Percentiles rank a stretch among this genome's conserved stretches.
These are phyloP conservation scores for Caenorhabditis imperialis DNA, from an alignment of 2,888 invertebrate species.

Conservation along the genomic window DNA sequence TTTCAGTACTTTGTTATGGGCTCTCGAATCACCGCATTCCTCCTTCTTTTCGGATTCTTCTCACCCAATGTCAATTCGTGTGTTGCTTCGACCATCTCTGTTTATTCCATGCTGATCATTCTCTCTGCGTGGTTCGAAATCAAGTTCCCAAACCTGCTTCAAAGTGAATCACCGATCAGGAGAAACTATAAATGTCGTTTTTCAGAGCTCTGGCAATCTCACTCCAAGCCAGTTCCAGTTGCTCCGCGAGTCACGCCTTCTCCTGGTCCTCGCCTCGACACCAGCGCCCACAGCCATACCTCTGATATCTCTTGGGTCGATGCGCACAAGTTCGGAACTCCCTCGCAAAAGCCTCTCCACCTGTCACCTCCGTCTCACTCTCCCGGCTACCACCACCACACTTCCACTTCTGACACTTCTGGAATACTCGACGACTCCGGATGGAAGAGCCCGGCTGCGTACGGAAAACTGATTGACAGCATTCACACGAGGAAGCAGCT, in stretches of 20 bases:
- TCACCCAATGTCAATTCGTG: neutral
- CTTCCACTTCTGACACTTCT: conserved; percentile 26
- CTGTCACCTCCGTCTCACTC: conserved; percentile 16
- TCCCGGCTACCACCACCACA: neutral
- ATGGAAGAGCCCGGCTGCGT: conserved; percentile 42
- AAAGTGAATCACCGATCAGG: conserved; percentile 4
- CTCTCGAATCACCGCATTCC: conserved; percentile 17
- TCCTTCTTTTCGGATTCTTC: conserved; percentile 33
- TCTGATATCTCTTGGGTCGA: conserved; percentile 50
- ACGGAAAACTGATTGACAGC: conserved; percentile 46
- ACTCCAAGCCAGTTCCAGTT: neutral
- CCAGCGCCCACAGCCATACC: conserved; percentile 16
- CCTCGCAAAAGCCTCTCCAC: conserved; percentile 8
- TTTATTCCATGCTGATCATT: conserved; percentile 19
- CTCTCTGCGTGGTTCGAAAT: conserved; percentile 22
- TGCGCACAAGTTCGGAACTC: conserved; percentile 50
- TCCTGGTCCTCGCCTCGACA: conserved; percentile 7
- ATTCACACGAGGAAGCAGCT: conserved; percentile 63
- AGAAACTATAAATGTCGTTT: too few relatives aligned
- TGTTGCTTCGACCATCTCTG: neutral
- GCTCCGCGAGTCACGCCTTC: conserved; percentile 2
- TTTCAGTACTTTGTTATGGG: conserved; percentile 34
- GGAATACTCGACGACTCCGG: conserved; percentile 25
- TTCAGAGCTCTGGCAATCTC: conserved; percentile 14
- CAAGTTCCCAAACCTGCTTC: conserved; percentile 32